A percentile compares a stretch with the other conserved stretches of the same genome.
These are phyloP conservation scores for Myanophis thanlyinensis DNA, from an alignment of 2,113 vertebrate genomes.

Conservation along the genomic window DNA sequence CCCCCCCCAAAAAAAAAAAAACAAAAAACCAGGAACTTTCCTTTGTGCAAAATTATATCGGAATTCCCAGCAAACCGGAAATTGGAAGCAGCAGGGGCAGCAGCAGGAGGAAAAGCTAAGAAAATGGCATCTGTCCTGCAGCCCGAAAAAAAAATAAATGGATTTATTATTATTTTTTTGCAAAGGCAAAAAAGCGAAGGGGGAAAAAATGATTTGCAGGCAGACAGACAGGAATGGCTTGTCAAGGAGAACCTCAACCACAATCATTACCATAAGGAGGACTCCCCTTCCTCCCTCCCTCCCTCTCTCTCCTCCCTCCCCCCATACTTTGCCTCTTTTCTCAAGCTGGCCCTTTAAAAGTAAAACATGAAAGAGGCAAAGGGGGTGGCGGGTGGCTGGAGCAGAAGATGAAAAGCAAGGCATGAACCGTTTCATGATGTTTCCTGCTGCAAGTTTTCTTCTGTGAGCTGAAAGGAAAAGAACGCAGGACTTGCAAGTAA, in stretches of 20 bases:
- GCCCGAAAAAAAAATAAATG: background rate
- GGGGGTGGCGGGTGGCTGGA: conserved; percentile 34
- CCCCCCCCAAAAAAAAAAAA: too few relatives aligned
- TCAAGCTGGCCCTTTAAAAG: conserved; percentile 29
- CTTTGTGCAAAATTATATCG: background rate
- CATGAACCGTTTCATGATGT: background rate
- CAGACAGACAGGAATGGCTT: conserved; percentile 16
- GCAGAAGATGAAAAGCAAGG: background rate
- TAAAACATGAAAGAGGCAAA: background rate
- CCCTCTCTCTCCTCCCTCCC: too few relatives aligned
- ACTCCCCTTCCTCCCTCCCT: background rate
- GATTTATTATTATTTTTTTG: background rate
- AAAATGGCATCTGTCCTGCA: background rate
- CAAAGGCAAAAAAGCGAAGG: background rate
- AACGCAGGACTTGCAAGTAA: background rate
- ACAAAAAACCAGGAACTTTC: background rate
- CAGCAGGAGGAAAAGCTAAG: fast-evolving
- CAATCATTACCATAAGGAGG: conserved; percentile 6
- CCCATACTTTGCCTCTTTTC: too few relatives aligned
- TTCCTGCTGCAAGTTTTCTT: background rate
- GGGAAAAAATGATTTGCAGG: background rate
- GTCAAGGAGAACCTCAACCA: background rate
- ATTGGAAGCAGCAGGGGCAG: background rate
- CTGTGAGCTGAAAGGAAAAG: background rate
- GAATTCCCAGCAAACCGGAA: conserved; percentile 22